Evolutionary conservation across 1,140 invertebrate species (phyloP), one percentile per base, ranked within the genome.

Genomic region (Hermetia illucens): DNA sequence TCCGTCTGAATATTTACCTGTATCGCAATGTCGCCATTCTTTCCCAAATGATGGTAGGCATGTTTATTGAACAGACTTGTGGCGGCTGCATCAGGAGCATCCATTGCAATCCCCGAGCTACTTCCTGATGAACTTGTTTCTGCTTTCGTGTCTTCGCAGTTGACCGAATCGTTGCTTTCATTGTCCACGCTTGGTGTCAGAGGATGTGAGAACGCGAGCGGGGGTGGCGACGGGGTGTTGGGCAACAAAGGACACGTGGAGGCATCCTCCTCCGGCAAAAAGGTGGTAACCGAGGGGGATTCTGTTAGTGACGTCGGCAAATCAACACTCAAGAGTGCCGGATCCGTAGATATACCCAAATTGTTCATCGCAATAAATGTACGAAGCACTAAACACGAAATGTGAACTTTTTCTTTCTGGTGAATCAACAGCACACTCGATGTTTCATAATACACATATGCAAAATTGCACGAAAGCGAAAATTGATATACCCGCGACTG

Each of bases 191-290:
- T 52, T 33, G 59, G 44, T 36, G 62, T 61, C 16, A 67, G 36
- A 36, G 69, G 66, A 50, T 71, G 66, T 5, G 65, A 57, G 33
- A 68, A 55, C 32, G 57, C 55, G 13, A 60, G 58, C 16, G 64
- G 62, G 5, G 63, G 64, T 4, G 65, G 64, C 19, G 63, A 61
- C 1, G 63, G 64, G 21, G 62, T 69, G 18, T 40, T 46, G 1
- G 49, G 50, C 10, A 72, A 58, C 22, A 72, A 45, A 2, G 68
- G 69, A 42, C 67, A 71, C 21, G 62, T 70, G 12, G 70, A 71
- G 8, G 63, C 59, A 22, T 67, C 66, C 45, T 70, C 69, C 40
- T 71, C 69, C 2, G 56, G 53, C 13, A 67, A 27, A 49, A 66
- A 66, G 15, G 56, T 57, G 0, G 54, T 53, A 27, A 46, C 44